Base-by-base conservation (phyloP, 2,888 invertebrate genomes). In the Aproaerema taeniolella region DNA sequence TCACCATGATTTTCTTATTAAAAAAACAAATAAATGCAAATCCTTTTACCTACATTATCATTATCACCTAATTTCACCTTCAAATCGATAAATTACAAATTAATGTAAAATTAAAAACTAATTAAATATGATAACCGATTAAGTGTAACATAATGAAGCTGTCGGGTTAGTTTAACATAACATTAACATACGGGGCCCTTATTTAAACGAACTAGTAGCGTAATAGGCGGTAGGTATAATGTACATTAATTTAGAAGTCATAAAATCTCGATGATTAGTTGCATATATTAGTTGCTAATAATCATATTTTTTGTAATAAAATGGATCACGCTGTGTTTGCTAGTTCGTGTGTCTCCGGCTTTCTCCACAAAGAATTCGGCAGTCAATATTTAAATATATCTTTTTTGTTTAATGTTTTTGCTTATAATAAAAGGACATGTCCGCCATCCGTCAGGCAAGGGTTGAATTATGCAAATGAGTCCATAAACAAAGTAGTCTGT, bases 391-490 rank as follows among this genome's bases (percentile, higher is more conserved):
- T 58, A 61, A 66, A 68, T 61, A 56, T 50, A 50, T 50, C 48
- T 46, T 48, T 71, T 81, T 82, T 80, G 49, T 72, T n/a, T n/a
- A n/a, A n/a, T n/a, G n/a, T 82, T 83, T 81, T 82, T 80, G 76
- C 73, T 57, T 61, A n/a, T 66, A 82, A 77, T 81, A 81, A 79
- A 76, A 58, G 54, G 46, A 51, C 13, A 15, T 32, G 50, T n/a
- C n/a, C n/a, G n/a, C 53, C 51, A 52, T 50, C 55, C 61, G 60
- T 66, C 66, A 56, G 64, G 53, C 60, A 74, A 81, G 82, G 82
- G 82, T 77, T 80, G 73, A 82, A 60, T 74, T 82, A 85, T 83
- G 83, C 81, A 83, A 83, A 85, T 80, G 70, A 67, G 63, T 55
- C 60, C 55, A 67, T 67, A 69, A 72, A 80, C 76, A 70, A 64